Base-by-base conservation (phyloP, 2,888 invertebrate genomes). In the Watsonalla cultraria region DNA sequence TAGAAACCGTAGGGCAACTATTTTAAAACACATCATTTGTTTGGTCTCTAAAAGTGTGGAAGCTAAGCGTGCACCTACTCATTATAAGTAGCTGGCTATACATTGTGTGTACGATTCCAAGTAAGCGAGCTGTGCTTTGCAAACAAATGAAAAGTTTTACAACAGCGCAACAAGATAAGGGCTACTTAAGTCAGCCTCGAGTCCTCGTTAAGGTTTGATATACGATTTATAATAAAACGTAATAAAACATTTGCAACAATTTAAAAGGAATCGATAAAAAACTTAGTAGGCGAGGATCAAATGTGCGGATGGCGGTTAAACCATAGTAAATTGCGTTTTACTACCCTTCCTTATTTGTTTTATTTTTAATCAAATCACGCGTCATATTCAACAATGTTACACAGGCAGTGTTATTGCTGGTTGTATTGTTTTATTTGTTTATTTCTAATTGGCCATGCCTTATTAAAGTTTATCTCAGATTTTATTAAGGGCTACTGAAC, bases 161-260 rank as follows among this genome's bases (percentile, higher is more conserved):
- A 82, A 84, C 80, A 78, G 82, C 82, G 84, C 81, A 84, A 83
- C 78, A 71, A 76, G 84, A 84, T 86, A 87, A 86, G 80, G 80
- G 82, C 86, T 88, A 85, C 89, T 87, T 85, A 86, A 80, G 74
- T 64, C 72, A 64, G 75, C 71, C 78, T 72, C 68, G 61, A 68
- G 64, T 62, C 78, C 86, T 88, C 89, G 90, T 90, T 90, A 90
- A 88, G 80, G 61, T 59, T 79, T 87, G 87, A 90, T 89, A 90
- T 89, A 90, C 84, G 84, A 72, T 85, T 80, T 76, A 80, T 86
- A 88, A 86, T 88, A 89, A 88, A 88, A 85, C 65, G 66, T 77
- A 88, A 88, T 86, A 88, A 90, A 89, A 87, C 79, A 87, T 86
- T 88, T 66, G 90, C 89, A 88, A 88, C 88, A 87, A 82, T 86